Conservation (phyloP, 2,113 vertebrate species). For the Triplophysa rosa region DNA sequence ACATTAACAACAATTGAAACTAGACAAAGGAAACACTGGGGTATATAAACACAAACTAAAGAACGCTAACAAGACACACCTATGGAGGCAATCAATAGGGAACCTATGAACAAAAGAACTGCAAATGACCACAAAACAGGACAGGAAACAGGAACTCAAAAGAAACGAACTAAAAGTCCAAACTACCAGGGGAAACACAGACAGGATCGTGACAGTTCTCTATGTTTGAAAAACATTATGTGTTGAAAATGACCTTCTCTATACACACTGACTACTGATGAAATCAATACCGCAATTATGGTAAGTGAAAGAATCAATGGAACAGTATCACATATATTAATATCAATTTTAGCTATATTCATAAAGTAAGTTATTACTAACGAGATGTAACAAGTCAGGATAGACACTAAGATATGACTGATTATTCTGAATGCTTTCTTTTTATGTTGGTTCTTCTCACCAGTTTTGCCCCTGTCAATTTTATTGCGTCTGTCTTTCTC, state of each 20-base stretch:
- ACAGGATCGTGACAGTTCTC: too few relatives aligned
- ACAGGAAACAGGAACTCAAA: too few relatives aligned
- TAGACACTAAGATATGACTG: background rate
- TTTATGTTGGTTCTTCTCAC: constrained; percentile 11
- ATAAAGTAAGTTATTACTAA: background rate
- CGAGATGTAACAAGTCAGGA: constrained; percentile 11
- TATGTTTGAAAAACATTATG: background rate
- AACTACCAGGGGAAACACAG: too few relatives aligned
- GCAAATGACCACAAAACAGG: too few relatives aligned
- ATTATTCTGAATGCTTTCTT: constrained; percentile 20
- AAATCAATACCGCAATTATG: constrained; percentile 13
- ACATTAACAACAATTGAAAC: too few relatives aligned
- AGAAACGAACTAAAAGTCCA: too few relatives aligned
- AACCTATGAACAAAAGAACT: too few relatives aligned
- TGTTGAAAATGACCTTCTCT: constrained; percentile 1
- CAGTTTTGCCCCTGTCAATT: background rate
- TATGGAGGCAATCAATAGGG: too few relatives aligned
- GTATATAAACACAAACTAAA: too few relatives aligned
- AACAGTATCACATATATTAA: background rate
- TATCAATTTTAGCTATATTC: background rate
- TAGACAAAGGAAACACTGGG: too few relatives aligned
- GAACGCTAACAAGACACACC: too few relatives aligned
- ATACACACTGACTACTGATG: constrained; percentile 29
- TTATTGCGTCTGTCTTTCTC: background rate
- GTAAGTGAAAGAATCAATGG: background rate